Evolutionary conservation across 2,888 invertebrate genomes (phyloP).

Genomic region (Spatulosminthurus flaviceps): DNA sequence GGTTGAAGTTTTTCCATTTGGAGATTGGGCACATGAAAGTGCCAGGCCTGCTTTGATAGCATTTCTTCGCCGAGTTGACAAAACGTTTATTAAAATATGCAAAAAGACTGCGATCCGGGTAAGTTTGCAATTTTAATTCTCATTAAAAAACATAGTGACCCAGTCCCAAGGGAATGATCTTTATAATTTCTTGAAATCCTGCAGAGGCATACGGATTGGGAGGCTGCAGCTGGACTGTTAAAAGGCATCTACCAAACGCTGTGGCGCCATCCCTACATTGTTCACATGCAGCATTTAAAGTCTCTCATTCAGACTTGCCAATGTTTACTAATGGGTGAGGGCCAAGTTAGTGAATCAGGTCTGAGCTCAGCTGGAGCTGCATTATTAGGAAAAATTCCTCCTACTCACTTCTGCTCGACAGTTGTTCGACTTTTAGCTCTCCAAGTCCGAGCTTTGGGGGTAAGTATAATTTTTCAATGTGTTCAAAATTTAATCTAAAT

Average conservation of each 20-base stretch:
- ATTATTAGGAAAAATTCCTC: constrained; percentile 89
- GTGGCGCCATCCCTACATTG: constrained; percentile 91
- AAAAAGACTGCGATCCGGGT: constrained; percentile 92
- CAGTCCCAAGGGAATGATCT: too few relatives aligned
- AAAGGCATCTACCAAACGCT: constrained; percentile 96
- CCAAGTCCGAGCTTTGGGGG: constrained; percentile 93
- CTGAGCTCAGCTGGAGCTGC: constrained; percentile 81
- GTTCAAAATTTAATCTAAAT: neutral
- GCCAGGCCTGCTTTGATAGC: constrained; percentile 90
- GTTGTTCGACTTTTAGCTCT: constrained; percentile 94
- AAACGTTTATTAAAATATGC: constrained; percentile 95
- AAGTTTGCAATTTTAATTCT: too few relatives aligned
- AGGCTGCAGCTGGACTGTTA: constrained; percentile 90
- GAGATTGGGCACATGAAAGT: constrained; percentile 95
- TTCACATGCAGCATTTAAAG: constrained; percentile 92
- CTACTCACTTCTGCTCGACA: constrained; percentile 93
- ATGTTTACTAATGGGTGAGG: constrained; percentile 83
- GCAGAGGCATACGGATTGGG: constrained; percentile 95
- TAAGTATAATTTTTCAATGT: too few relatives aligned
- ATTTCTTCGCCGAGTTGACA: constrained; percentile 90
- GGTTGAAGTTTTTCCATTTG: constrained; percentile 90
- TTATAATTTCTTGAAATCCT: constrained; percentile 45
- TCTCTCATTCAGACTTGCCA: constrained; percentile 84
- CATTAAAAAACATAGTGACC: too few relatives aligned
- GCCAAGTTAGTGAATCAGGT: constrained; percentile 71